Evolutionary conservation across 2,797 vertebrate species (phyloP).

Genomic region (Bucorvus abyssinicus): DNA sequence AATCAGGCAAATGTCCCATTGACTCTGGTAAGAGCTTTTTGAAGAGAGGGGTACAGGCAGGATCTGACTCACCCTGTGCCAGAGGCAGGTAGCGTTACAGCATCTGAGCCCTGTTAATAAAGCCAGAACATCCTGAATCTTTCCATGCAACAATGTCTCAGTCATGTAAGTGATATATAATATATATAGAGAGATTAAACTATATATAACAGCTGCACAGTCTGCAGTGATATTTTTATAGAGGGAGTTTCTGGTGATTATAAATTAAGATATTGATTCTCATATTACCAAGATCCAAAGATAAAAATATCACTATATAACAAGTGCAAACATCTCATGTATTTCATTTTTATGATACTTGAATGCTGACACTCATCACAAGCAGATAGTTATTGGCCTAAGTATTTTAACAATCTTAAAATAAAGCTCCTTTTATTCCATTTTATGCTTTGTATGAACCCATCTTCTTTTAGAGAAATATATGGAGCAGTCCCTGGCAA

Average conservation of each 20-base stretch:
- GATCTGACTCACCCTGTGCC: conserved; percentile 13
- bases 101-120: neutral
- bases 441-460: neutral
- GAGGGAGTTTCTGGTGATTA: conserved; percentile 63
- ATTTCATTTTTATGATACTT: conserved; percentile 62
- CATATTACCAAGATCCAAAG: conserved; percentile 39
- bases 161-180: conserved; percentile 35
- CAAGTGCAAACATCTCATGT: conserved; percentile 20
- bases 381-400: neutral
- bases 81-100: neutral
- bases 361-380: conserved; percentile 6
- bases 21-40: neutral
- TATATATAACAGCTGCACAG: conserved; percentile 31
- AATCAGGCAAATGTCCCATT: neutral
- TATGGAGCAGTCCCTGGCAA: neutral
- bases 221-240: conserved; percentile 62
- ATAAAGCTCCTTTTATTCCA: neutral
- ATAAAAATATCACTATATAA: conserved; percentile 63
- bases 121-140: neutral
- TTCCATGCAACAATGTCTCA: neutral
- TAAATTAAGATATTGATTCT: conserved; percentile 59
- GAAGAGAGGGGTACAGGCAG: neutral
- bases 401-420: neutral
- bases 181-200: neutral
- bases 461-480: neutral